These are phyloP conservation scores for Rosalia funebris DNA, from an alignment of 2,888 invertebrate species.

Conservation along the genomic window DNA sequence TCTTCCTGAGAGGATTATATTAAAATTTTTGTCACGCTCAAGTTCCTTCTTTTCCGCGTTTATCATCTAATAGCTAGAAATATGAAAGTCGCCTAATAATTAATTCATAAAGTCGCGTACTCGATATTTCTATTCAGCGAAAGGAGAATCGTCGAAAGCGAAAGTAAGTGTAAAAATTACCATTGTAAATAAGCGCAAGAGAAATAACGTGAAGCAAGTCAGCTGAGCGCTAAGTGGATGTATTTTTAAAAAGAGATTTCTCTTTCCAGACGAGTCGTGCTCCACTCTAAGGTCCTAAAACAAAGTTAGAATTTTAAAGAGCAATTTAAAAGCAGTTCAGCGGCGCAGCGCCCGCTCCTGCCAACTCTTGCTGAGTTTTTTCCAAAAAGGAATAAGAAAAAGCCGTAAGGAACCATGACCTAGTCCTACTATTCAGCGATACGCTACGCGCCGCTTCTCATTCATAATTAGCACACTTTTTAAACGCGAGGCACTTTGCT, in stretches of 20 bases:
- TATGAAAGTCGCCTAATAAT: no score
- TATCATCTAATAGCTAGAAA: no score
- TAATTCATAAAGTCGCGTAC: constrained; percentile 5
- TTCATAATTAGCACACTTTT: constrained; percentile 65
- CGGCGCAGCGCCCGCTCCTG: constrained; percentile 49
- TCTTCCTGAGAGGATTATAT: no score
- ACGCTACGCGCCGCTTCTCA: constrained; percentile 58
- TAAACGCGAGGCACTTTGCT: constrained; percentile 53
- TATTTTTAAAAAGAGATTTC: constrained; percentile 59
- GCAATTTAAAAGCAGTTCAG: constrained; percentile 62
- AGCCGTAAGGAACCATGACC: constrained; percentile 63
- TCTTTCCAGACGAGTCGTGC: constrained; percentile 52
- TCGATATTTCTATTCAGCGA: constrained; percentile 11
- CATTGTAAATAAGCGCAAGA: constrained; percentile 55
- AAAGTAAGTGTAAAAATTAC: constrained; percentile 58
- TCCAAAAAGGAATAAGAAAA: constrained; percentile 60
- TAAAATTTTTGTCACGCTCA: no score
- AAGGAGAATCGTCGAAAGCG: constrained; percentile 32
- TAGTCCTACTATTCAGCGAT: constrained; percentile 61
- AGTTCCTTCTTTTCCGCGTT: no score
- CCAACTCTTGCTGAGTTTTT: constrained; percentile 53
- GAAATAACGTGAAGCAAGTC: constrained; percentile 47
- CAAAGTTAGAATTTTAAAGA: constrained; percentile 65
- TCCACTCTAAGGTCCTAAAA: constrained; percentile 51
- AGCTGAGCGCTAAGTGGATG: constrained; percentile 56